Conservation (phyloP, 2,888 invertebrate genomes). For the Drosophila rubida region DNA sequence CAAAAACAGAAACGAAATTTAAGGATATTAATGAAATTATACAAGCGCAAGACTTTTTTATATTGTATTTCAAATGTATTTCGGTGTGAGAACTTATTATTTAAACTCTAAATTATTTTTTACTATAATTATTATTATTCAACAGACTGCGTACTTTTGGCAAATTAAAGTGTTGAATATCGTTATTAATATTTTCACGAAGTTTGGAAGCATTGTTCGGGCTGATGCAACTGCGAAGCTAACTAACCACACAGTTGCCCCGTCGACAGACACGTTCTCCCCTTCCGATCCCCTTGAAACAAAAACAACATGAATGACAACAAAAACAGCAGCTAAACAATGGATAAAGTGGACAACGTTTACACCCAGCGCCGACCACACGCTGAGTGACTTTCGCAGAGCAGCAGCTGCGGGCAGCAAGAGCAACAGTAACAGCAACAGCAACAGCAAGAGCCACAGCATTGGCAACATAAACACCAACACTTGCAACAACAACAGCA, state of each 20-base stretch:
- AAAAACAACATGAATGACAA: constrained; percentile 15
- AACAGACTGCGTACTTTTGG: too few species aligned
- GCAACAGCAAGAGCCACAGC: neutral
- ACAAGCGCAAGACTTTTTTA: too few species aligned
- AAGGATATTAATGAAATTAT: too few species aligned
- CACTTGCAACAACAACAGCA: constrained; percentile 3
- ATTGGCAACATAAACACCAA: constrained; percentile 3
- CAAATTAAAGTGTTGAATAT: neutral
- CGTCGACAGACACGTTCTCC: constrained; percentile 11
- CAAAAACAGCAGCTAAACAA: constrained; percentile 25
- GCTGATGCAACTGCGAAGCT: constrained; percentile 4
- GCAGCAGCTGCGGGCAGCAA: constrained; percentile 22
- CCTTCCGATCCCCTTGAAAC: constrained; percentile 9
- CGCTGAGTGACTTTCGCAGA: constrained; percentile 51
- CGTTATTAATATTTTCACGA: neutral
- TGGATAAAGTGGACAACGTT: constrained; percentile 58
- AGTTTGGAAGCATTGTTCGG: neutral
- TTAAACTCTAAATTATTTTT: too few species aligned
- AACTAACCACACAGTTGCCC: constrained; percentile 27
- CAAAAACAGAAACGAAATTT: neutral
- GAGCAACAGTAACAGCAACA: constrained; percentile 12
- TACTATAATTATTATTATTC: too few species aligned
- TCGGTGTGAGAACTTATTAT: too few species aligned
- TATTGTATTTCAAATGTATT: too few species aligned
- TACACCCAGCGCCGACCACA: constrained; percentile 42